Base-by-base conservation (phyloP, 1,140 invertebrate genomes). In the Diorhabda carinulata region DNA sequence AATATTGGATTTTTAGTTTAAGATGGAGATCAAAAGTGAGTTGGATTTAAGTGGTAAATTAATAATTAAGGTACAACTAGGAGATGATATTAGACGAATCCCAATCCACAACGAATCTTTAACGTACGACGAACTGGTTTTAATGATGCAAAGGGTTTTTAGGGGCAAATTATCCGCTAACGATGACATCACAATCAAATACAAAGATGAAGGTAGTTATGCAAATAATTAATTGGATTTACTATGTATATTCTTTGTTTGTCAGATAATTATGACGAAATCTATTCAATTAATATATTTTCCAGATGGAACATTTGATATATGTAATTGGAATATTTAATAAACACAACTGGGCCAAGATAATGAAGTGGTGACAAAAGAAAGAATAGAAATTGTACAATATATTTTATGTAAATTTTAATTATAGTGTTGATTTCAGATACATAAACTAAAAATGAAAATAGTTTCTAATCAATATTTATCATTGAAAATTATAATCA, bases 81-180 rank as follows among this genome's bases (percentile, higher is more conserved):
- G 87, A 9, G 87, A 91, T 79, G 90, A 91, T 80, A 90, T 92
- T 62, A 81, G 90, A 7, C 81, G 89, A 65, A 90, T 91, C 70
- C 88, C 90, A 3, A 91, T 92, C 63, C 88, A 91, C 77, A 92
- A 92, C 83, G 90, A 91, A 79, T 90, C 91, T 56, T 88, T 92
- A 66, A 92, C 90, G 3, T 91, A 90, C 79, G 90, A 92, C 83
- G 90, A 92, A 80, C 77, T 92, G 10, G 84, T 92, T 56, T 81
- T 92, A 9, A 92, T 92, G 90, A 91, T 92, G 89, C 89, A 91
- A 79, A 79, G 91, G 72, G 88, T 92, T 3, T 92, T 91, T 78
- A 78, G 86, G 52, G 89, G 88, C 7, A 87, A 89, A 77, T 78
- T 92, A 4, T 83, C 79, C 56, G 85, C 84, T 42, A 86, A 84